Evolutionary conservation across 2,113 vertebrate species (phyloP).

Genomic region (Dolichotis patagonum): DNA sequence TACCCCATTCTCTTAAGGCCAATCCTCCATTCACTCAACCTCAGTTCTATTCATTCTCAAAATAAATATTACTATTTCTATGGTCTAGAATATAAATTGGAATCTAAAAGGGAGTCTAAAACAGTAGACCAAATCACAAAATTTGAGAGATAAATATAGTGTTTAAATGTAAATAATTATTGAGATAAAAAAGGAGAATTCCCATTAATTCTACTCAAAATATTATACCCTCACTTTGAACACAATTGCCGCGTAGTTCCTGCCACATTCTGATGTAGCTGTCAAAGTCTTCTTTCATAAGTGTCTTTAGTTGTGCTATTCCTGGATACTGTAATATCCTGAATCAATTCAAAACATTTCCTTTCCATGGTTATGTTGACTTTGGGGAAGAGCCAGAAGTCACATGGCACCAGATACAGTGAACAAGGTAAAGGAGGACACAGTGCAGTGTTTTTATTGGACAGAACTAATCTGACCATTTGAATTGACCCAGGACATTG

Average conservation of each 20-base stretch:
- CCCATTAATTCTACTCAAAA: not conserved
- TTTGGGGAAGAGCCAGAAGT: not conserved
- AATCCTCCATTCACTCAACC: not conserved
- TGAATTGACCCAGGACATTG: not conserved
- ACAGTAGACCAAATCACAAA: not conserved
- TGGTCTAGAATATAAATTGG: not conserved
- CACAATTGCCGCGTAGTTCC: not conserved
- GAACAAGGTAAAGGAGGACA: not conserved
- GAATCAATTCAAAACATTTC: too few relatives aligned
- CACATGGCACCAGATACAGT: not conserved
- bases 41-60: not conserved
- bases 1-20: not conserved
- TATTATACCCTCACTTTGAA: not conserved
- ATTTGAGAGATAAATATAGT: not conserved
- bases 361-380: not conserved
- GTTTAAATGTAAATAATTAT: not conserved
- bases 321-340: not conserved
- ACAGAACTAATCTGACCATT: not conserved
- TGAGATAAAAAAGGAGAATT: not conserved
- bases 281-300: not conserved
- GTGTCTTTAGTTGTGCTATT: not conserved
- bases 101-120: not conserved
- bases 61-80: not conserved
- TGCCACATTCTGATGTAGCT: not conserved
- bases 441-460: not conserved